Evolutionary conservation across 2,888 invertebrate genomes (phyloP).

Genomic region (Caprella mutica): DNA sequence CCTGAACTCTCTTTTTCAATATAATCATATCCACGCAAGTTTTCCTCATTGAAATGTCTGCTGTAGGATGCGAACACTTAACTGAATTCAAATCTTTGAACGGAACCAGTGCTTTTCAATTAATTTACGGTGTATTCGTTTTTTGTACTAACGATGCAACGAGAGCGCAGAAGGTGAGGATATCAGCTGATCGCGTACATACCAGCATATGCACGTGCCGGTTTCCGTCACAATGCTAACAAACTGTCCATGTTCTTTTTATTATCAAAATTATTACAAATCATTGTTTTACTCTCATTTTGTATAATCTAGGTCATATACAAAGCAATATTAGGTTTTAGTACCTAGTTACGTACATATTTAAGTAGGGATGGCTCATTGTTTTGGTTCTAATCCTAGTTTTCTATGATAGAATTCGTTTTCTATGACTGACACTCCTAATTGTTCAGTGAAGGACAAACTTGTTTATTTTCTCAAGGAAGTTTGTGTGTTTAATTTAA

Average conservation of each 20-base stretch:
- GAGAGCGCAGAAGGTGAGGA: constrained; percentile 32
- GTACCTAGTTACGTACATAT: no score
- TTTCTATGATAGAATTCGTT: no score
- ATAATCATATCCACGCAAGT: neutral
- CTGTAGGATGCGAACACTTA: constrained; percentile 34
- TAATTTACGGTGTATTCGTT: constrained; percentile 32
- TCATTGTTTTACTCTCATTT: neutral
- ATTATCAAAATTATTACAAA: neutral
- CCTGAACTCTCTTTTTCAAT: constrained; percentile 1
- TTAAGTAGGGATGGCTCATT: no score
- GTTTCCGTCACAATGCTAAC: no score
- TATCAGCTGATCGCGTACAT: constrained; percentile 33
- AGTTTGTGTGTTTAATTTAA: no score
- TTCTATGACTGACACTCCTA: no score
- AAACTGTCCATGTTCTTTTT: neutral
- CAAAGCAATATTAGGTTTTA: no score
- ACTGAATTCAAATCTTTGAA: constrained; percentile 31
- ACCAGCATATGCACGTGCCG: no score
- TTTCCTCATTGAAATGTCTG: constrained; percentile 21
- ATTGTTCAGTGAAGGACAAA: no score
- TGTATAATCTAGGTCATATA: no score
- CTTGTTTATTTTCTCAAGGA: no score
- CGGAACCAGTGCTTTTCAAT: constrained; percentile 31
- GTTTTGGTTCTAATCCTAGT: no score
- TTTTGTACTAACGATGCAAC: constrained; percentile 33